Evolutionary conservation across 2,797 vertebrate species (phyloP).

Genomic region (Ficedula albicollis): DNA sequence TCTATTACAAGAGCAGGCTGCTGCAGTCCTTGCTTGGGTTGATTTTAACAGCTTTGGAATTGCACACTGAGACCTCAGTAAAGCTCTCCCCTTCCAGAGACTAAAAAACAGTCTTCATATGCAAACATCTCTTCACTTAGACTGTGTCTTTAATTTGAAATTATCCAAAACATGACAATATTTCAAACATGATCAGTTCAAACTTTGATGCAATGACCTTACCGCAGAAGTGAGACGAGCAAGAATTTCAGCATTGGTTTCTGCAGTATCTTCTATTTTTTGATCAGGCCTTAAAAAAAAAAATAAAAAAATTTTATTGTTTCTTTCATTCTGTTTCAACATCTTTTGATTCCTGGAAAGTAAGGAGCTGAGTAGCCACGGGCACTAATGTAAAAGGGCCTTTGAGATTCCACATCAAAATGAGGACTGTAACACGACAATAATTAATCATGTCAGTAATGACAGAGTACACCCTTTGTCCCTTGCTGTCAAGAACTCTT

Average conservation of each 20-base stretch:
- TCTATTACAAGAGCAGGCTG: background rate
- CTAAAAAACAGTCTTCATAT: background rate
- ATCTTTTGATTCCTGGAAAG: constrained; percentile 48
- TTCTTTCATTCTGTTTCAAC: constrained; percentile 40
- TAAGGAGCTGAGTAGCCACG: constrained; percentile 20
- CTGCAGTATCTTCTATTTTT: constrained; percentile 85
- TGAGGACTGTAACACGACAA: background rate
- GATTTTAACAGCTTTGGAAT: background rate
- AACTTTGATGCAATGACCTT: constrained; percentile 57
- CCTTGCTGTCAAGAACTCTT: constrained; percentile 29
- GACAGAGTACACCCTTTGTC: constrained; percentile 11
- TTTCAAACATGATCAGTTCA: constrained; percentile 30
- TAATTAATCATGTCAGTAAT: constrained; percentile 34
- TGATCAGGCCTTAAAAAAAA: constrained; percentile 77
- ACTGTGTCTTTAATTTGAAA: background rate
- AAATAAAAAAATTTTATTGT: constrained; percentile 37
- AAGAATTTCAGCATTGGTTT: constrained; percentile 91
- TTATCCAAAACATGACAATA: background rate
- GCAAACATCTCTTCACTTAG: background rate
- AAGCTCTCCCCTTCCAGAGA: background rate
- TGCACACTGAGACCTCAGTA: background rate
- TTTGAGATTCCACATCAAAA: constrained; percentile 51
- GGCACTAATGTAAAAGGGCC: constrained; percentile 28
- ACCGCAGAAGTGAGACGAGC: constrained; percentile 95
- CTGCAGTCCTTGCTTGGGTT: background rate